A percentile compares a stretch with the other conserved stretches of the same genome.
These are phyloP conservation scores for Sialis lutaria DNA, from an alignment of 2,888 invertebrate genomes.

Conservation along the genomic window DNA sequence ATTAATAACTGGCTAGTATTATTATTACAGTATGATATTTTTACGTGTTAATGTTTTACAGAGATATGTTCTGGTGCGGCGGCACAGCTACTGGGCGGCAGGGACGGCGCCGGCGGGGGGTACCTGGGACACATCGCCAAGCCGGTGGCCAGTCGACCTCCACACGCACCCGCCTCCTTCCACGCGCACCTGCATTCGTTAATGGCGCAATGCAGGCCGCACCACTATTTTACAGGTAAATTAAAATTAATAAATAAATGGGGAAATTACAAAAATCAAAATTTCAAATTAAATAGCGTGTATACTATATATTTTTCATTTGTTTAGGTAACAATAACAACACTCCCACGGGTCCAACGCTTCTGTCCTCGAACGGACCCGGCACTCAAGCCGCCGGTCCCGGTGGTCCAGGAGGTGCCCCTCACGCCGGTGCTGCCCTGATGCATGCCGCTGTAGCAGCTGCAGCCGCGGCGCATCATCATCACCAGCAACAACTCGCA, in stretches of 20 bases:
- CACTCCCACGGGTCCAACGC: too few species aligned
- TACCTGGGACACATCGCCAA: constrained; percentile 51
- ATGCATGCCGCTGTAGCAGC: background rate
- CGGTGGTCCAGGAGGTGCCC: background rate
- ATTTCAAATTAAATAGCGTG: constrained; percentile 14
- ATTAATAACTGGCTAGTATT: too few species aligned
- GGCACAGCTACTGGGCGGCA: constrained; percentile 5
- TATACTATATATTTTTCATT: constrained; percentile 11
- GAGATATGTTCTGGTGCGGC: constrained; percentile 3
- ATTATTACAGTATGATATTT: background rate
- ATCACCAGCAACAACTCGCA: background rate
- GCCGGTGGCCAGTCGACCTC: constrained; percentile 64
- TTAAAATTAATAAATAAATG: constrained; percentile 11
- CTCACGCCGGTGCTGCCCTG: constrained; percentile 1
- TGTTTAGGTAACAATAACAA: background rate
- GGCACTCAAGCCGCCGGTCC: too few species aligned
- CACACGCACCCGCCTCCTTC: constrained; percentile 41
- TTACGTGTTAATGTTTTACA: background rate
- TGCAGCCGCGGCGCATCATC: constrained; percentile 1
- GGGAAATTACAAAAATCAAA: constrained; percentile 1
- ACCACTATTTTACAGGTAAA: constrained; percentile 68
- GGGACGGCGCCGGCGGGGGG: constrained; percentile 14
- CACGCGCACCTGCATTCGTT: constrained; percentile 68
- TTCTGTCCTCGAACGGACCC: too few species aligned
- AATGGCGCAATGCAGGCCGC: constrained; percentile 61